phyloP scores from a whole-genome alignment of 23 tunicate species.

The Halocynthia roretzi region DNA sequence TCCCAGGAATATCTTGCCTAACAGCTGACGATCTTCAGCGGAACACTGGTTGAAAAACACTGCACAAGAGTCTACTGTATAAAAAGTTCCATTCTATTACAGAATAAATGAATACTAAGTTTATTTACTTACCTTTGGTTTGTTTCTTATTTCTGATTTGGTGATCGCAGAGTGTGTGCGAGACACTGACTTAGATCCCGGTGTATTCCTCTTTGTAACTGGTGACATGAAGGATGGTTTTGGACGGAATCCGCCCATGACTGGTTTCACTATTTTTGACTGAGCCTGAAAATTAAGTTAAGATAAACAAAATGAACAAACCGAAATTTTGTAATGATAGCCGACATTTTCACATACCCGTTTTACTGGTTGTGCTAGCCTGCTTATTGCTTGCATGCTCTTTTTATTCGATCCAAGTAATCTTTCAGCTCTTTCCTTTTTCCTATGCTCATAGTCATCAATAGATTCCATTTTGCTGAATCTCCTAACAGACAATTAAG shows the following conservation, averaged over 20 bases:
- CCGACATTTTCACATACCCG: background rate
- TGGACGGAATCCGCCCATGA: slow-evolving; percentile 11
- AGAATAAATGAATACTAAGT: too few species aligned
- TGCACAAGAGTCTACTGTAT: too few species aligned
- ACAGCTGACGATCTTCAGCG: too few species aligned
- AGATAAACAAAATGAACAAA: background rate
- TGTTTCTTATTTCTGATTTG: too few species aligned
- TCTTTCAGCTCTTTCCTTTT: slow-evolving; percentile 49
- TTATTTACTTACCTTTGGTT: too few species aligned
- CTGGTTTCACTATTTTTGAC: slow-evolving; percentile 36
- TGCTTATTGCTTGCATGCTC: slow-evolving; percentile 3
- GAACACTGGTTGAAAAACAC: too few species aligned
- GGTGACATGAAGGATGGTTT: slow-evolving; percentile 42
- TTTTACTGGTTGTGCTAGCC: slow-evolving; percentile 7
- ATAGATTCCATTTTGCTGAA: slow-evolving; percentile 74
- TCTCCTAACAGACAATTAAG: slow-evolving; percentile 13
- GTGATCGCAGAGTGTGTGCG: too few species aligned
- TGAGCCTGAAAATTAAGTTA: slow-evolving; percentile 9
- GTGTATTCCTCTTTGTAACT: background rate
- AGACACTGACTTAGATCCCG: too few species aligned
- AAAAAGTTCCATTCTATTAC: too few species aligned
- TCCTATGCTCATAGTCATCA: slow-evolving; percentile 64
- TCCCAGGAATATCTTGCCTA: too few species aligned
- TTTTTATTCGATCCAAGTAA: slow-evolving; percentile 60
- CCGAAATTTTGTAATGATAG: background rate